Evolutionary conservation across 2,888 invertebrate species (phyloP).

Genomic region (Anticlea derivata): DNA sequence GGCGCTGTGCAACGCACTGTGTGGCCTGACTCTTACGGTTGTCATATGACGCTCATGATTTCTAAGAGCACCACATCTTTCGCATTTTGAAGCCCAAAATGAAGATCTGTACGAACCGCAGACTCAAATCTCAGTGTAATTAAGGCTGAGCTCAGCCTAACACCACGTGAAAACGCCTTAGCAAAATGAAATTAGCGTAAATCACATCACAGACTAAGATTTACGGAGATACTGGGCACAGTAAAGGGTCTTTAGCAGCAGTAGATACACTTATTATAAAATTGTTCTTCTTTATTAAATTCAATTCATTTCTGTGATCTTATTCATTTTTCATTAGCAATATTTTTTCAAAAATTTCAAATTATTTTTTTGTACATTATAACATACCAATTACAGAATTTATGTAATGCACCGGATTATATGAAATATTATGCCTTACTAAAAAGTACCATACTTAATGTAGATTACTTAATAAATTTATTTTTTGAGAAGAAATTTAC

Average conservation of each 20-base stretch:
- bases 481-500: no score
- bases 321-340: no score
- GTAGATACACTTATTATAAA: background rate
- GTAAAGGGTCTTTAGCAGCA: background rate
- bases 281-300: no score
- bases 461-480: no score
- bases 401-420: no score
- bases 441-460: no score
- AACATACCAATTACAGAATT: no score
- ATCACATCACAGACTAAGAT: constrained; percentile 77
- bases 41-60: background rate
- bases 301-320: no score
- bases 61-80: constrained; percentile 7
- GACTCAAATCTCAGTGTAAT: constrained; percentile 49
- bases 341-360: no score
- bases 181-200: constrained; percentile 79
- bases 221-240: constrained; percentile 49
- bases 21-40: background rate
- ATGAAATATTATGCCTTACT: no score
- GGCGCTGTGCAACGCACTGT: no score
- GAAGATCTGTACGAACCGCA: constrained; percentile 33
- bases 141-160: constrained; percentile 62
- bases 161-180: constrained; percentile 61
- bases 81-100: constrained; percentile 33
- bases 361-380: no score